These are phyloP conservation scores for Calliphora vomitoria DNA, from an alignment of 2,888 invertebrate species.

Conservation along the genomic window DNA sequence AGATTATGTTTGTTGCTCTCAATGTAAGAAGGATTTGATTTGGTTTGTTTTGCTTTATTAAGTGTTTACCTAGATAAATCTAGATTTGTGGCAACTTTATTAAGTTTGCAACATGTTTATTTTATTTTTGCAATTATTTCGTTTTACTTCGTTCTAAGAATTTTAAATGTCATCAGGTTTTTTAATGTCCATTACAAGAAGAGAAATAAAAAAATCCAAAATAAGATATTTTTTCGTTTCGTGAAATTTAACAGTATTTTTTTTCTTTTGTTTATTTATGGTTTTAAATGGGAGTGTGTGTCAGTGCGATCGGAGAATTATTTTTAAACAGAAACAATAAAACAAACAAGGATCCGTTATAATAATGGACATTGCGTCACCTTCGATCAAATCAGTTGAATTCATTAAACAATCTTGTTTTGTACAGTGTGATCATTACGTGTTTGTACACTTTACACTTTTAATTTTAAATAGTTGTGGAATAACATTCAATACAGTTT, in stretches of 20 bases:
- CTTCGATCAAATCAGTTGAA: conserved; percentile 54
- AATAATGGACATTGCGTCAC: conserved; percentile 67
- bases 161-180: conserved; percentile 66
- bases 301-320: neutral
- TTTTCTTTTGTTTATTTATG: conserved; percentile 17
- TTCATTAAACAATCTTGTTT: neutral
- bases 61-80: conserved; percentile 16
- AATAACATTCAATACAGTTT: too few relatives aligned
- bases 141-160: conserved; percentile 49
- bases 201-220: neutral
- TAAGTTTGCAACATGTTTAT: conserved; percentile 38
- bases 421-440: neutral
- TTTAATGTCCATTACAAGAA: conserved; percentile 9
- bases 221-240: neutral
- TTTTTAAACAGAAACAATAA: conserved; percentile 39
- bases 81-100: conserved; percentile 46
- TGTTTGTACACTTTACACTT: neutral
- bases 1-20: neutral
- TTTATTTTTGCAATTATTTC: neutral
- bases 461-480: neutral
- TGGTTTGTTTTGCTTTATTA: neutral
- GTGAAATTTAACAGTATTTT: neutral
- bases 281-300: conserved; percentile 18
- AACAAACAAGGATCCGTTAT: conserved; percentile 67
- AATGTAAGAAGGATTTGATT: conserved; percentile 43